A percentile compares a stretch with the other conserved stretches of the same genome.
phyloP scores from a whole-genome alignment of 2,113 vertebrate species.

The Daubentonia madagascariensis region DNA sequence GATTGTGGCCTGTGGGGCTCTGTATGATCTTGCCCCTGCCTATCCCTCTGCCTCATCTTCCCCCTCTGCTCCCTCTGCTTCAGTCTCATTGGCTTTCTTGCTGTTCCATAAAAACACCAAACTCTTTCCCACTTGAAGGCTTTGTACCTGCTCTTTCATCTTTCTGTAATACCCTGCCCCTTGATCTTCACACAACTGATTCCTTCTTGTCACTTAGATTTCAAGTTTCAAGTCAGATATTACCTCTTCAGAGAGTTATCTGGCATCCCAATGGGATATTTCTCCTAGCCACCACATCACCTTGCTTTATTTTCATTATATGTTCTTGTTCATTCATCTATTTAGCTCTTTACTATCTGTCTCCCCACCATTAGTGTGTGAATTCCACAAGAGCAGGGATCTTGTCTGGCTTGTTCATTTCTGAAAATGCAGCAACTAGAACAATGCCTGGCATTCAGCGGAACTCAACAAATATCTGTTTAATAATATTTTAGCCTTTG shows the following conservation, averaged over 20 bases:
- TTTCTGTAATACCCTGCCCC: neutral
- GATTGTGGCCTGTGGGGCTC: neutral
- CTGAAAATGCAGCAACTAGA: neutral
- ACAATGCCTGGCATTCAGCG: neutral
- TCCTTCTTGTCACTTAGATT: neutral
- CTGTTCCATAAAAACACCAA: neutral
- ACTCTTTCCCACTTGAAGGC: neutral
- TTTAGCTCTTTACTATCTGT: neutral
- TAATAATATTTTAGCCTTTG: neutral
- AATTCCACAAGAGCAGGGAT: neutral
- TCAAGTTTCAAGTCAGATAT: neutral
- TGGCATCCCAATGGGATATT: neutral
- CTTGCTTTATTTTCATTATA: neutral
- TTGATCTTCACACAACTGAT: neutral
- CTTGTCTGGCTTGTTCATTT: neutral
- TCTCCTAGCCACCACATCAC: neutral
- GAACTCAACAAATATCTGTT: neutral
- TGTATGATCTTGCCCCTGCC: neutral
- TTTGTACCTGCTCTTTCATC: neutral
- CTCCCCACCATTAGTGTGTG: neutral
- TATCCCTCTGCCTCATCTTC: neutral
- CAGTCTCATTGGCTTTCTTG: neutral
- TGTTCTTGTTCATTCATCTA: neutral
- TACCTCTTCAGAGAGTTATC: neutral
- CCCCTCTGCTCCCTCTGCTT: neutral